A percentile compares a stretch with the other conserved stretches of the same genome.
These are phyloP conservation scores for Lasioglossum malachurum DNA, from an alignment of 2,888 invertebrate genomes.

Conservation along the genomic window DNA sequence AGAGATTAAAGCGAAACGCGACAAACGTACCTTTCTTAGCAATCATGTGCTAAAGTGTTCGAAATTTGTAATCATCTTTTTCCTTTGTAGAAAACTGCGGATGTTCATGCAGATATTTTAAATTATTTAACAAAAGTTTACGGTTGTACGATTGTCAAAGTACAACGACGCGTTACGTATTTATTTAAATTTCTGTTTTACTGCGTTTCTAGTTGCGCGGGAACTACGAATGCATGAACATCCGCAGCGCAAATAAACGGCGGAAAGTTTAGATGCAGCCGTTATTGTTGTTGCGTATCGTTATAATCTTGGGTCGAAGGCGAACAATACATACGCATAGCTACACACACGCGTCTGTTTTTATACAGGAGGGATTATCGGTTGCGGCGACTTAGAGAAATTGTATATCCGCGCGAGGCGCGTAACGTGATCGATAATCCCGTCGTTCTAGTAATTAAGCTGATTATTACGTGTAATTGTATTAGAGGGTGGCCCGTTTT, in stretches of 20 bases:
- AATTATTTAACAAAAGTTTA: background rate
- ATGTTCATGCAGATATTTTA: background rate
- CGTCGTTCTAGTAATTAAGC: conserved; percentile 39
- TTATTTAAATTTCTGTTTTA: background rate
- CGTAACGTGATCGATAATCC: conserved; percentile 39
- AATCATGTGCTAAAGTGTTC: background rate
- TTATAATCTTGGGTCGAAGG: background rate
- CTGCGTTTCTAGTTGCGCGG: background rate
- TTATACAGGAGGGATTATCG: conserved; percentile 40
- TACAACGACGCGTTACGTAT: background rate
- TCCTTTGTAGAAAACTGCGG: background rate
- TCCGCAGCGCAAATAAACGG: background rate
- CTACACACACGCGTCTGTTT: conserved; percentile 31
- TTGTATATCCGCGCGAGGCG: conserved; percentile 48
- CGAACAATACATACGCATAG: conserved; percentile 1
- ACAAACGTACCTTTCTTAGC: background rate
- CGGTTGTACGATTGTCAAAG: background rate
- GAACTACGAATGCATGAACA: background rate
- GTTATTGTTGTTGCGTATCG: background rate
- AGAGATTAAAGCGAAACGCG: background rate
- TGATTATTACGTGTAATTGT: conserved; percentile 54
- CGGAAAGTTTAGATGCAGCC: background rate
- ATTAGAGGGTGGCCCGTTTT: conserved; percentile 16
- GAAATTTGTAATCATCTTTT: background rate
- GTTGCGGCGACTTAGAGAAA: conserved; percentile 45